Conservation (phyloP, 2,888 invertebrate species). For the Pyrochroa serraticornis region DNA sequence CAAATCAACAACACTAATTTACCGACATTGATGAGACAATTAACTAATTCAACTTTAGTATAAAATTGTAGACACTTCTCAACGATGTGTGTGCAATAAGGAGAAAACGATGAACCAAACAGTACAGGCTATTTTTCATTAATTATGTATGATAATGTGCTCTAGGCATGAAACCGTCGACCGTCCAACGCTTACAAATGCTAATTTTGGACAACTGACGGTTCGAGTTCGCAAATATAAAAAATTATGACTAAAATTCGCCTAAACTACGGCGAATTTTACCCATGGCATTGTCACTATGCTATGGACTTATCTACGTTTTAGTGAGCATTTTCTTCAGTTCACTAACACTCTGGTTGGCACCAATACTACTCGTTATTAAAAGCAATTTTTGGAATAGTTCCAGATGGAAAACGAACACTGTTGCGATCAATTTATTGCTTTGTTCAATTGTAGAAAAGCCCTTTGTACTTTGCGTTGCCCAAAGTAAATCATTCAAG, state of each 20-base stretch:
- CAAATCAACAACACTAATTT: conserved; percentile 32
- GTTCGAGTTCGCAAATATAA: too few species aligned
- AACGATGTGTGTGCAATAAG: conserved; percentile 5
- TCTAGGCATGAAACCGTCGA: conserved; percentile 6
- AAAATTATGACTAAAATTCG: conserved; percentile 14
- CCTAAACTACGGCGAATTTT: conserved; percentile 21
- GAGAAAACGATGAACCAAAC: conserved; percentile 8
- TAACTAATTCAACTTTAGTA: conserved; percentile 31
- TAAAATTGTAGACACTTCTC: conserved; percentile 21
- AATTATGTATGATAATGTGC: neutral
- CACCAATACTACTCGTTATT: conserved; percentile 41
- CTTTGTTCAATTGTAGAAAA: too few species aligned
- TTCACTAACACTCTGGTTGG: conserved; percentile 49
- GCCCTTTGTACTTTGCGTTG: too few species aligned
- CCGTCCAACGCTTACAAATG: neutral
- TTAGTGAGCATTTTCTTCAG: conserved; percentile 52
- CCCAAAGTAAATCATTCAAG: too few species aligned
- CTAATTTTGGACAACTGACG: too few species aligned
- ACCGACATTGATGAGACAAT: conserved; percentile 25
- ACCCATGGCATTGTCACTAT: conserved; percentile 33
- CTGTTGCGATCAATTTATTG: too few species aligned
- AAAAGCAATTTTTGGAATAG: conserved; percentile 14
- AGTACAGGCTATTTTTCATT: too few species aligned
- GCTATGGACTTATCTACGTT: conserved; percentile 47
- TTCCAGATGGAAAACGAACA: conserved; percentile 7